A percentile compares a stretch with the other conserved stretches of the same genome.
These are phyloP conservation scores for Anoplophora glabripennis DNA, from an alignment of 1,140 invertebrate genomes.

Conservation along the genomic window DNA sequence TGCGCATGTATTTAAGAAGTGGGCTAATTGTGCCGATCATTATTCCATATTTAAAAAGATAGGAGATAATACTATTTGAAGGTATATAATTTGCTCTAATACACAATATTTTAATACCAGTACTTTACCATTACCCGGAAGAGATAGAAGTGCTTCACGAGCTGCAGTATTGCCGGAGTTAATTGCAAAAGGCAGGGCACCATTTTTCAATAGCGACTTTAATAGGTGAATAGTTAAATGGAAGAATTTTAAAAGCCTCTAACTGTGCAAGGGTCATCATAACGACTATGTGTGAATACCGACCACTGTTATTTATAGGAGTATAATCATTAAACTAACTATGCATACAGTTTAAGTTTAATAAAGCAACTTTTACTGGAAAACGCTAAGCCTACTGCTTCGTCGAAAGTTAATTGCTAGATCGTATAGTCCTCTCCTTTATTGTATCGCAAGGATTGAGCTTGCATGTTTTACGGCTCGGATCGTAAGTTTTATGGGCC, in stretches of 20 bases:
- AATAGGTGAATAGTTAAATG: constrained; percentile 16
- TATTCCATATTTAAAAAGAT: too few species aligned
- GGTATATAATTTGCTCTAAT: constrained; percentile 21
- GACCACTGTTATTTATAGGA: constrained; percentile 16
- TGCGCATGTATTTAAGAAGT: too few species aligned
- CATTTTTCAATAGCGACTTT: constrained; percentile 22
- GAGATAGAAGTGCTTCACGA: constrained; percentile 22
- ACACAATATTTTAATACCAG: constrained; percentile 26
- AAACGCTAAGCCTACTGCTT: too few species aligned
- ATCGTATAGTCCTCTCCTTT: too few species aligned
- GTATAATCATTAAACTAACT: constrained; percentile 16
- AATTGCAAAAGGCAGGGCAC: constrained; percentile 30
- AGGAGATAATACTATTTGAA: too few species aligned
- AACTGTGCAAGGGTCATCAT: constrained; percentile 14
- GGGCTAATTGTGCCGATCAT: too few species aligned
- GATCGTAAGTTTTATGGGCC: too few species aligned
- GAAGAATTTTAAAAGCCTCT: constrained; percentile 19
- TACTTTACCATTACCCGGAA: constrained; percentile 29
- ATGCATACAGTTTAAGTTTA: constrained; percentile 13
- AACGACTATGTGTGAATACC: constrained; percentile 18
- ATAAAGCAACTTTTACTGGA: neutral
- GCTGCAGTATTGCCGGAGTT: constrained; percentile 24
- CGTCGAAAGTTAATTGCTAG: too few species aligned
- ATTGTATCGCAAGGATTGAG: too few species aligned
- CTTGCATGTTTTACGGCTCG: too few species aligned